Conservation (phyloP, 1,140 invertebrate genomes). For the Hypothenemus hampei region DNA sequence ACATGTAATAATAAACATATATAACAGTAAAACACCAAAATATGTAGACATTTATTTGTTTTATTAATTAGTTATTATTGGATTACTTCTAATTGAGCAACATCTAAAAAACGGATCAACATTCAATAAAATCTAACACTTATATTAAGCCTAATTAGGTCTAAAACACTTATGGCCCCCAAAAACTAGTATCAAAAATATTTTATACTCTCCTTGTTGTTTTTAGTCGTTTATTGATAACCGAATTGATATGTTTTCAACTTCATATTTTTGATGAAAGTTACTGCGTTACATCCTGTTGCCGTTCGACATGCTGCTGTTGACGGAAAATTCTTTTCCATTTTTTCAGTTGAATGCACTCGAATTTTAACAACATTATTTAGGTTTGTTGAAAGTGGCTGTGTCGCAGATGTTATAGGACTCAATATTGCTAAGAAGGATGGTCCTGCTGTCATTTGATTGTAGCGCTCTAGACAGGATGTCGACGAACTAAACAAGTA, state of each 20-base stretch:
- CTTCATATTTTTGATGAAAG: constrained; percentile 10
- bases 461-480: too few relatives aligned
- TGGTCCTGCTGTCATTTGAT: too few relatives aligned
- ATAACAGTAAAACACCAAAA: constrained; percentile 30
- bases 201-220: constrained; percentile 31
- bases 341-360: too few relatives aligned
- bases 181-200: constrained; percentile 40
- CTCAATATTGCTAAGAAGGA: too few relatives aligned
- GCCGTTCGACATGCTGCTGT: too few relatives aligned
- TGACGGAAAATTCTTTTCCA: too few relatives aligned
- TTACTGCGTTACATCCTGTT: constrained; percentile 8
- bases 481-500: too few relatives aligned
- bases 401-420: too few relatives aligned
- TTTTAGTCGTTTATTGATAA: constrained; percentile 10
- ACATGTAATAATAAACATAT: not conserved
- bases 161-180: constrained; percentile 33
- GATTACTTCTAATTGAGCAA: constrained; percentile 38
- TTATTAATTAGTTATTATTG: constrained; percentile 29
- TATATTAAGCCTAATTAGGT: constrained; percentile 8
- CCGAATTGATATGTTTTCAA: constrained; percentile 24
- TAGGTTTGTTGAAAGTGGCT: too few relatives aligned
- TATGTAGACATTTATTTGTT: constrained; percentile 31
- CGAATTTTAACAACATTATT: too few relatives aligned
- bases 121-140: constrained; percentile 35
- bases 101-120: constrained; percentile 27